Evolutionary conservation across 2,797 vertebrate genomes (phyloP).

Genomic region (Spinus olivaceus): DNA sequence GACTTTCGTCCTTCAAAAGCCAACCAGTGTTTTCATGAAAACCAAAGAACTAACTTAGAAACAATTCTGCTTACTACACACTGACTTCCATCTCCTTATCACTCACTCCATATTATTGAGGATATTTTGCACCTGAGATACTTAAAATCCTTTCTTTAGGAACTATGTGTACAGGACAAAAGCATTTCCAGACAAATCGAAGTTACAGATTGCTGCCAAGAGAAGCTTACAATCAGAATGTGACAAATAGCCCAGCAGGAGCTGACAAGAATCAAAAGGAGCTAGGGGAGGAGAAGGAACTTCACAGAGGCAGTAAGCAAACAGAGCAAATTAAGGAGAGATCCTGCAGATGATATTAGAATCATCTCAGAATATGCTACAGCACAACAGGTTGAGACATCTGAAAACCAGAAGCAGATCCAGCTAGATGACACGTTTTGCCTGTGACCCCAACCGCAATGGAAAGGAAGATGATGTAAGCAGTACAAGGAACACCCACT

Average conservation of each 20-base stretch:
- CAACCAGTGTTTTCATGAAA: slow-evolving; percentile 32
- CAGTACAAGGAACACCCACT: not conserved
- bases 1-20: slow-evolving; percentile 32
- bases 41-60: slow-evolving; percentile 12
- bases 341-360: not conserved
- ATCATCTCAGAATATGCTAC: not conserved
- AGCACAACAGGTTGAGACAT: not conserved
- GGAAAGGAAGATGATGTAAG: not conserved
- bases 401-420: not conserved
- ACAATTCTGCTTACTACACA: not conserved
- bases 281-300: not conserved
- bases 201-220: not conserved
- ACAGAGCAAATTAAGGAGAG: not conserved
- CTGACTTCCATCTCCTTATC: not conserved
- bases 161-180: not conserved
- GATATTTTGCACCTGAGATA: not conserved
- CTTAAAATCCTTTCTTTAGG: not conserved
- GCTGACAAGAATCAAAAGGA: not conserved
- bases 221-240: not conserved
- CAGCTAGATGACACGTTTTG: not conserved
- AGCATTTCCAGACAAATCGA: not conserved
- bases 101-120: not conserved
- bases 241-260: slow-evolving; percentile 19
- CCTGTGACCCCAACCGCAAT: not conserved
- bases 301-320: not conserved